Evolutionary conservation across 2,888 invertebrate genomes (phyloP).

Genomic region (Timema cristinae): DNA sequence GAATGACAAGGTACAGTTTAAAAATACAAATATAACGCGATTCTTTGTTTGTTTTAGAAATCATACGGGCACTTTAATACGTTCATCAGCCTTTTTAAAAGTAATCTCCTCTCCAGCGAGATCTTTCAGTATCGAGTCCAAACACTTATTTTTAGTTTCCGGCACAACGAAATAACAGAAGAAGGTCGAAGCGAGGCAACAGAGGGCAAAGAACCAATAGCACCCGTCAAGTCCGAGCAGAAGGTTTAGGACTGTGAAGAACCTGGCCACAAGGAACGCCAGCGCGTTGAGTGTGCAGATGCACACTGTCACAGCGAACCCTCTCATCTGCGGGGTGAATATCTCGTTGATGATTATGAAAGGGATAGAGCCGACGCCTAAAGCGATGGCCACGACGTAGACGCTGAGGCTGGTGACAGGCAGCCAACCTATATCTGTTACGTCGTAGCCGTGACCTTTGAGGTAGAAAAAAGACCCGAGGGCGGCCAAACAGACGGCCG

Average conservation of each 20-base stretch:
- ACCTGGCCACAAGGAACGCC: constrained; percentile 44
- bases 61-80: too few species aligned
- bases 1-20: too few species aligned
- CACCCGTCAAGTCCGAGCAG: constrained; percentile 43
- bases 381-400: constrained; percentile 21
- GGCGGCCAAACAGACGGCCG: constrained; percentile 38
- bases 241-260: constrained; percentile 44
- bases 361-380: constrained; percentile 25
- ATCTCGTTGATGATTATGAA: constrained; percentile 26
- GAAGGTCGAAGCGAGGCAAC: constrained; percentile 41
- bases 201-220: constrained; percentile 46
- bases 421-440: constrained; percentile 22
- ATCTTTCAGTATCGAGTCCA: constrained; percentile 44
- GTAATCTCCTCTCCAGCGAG: constrained; percentile 4
- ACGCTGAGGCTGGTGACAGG: constrained; percentile 24
- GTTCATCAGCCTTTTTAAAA: too few species aligned
- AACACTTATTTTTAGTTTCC: constrained; percentile 47
- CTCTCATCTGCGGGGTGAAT: constrained; percentile 26
- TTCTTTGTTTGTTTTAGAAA: too few species aligned
- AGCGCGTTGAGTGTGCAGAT: constrained; percentile 38
- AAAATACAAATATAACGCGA: too few species aligned
- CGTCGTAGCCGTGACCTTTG: constrained; percentile 31
- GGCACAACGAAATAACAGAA: constrained; percentile 44
- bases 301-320: constrained; percentile 20
- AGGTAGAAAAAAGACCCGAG: constrained; percentile 40